phyloP scores from a whole-genome alignment of 2,797 vertebrate genomes.

The Euthynnus affinis region DNA sequence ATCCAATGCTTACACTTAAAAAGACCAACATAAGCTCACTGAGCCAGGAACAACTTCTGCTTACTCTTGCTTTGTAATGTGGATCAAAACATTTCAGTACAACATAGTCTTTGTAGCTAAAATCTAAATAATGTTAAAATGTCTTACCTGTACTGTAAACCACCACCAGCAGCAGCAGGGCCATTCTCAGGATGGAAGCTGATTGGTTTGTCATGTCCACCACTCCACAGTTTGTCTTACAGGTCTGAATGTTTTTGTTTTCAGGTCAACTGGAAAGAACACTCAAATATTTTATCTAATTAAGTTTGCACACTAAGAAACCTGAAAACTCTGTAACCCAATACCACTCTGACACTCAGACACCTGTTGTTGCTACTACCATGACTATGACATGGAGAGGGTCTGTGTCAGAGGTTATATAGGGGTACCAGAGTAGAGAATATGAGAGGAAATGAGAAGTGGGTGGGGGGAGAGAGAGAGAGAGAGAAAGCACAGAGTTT shows the following conservation, averaged over 20 bases:
- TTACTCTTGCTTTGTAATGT: neutral
- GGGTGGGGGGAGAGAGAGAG: slow-evolving; percentile 29
- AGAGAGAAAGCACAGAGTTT: slow-evolving; percentile 33
- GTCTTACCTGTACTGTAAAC: slow-evolving; percentile 74
- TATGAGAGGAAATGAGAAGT: slow-evolving; percentile 56
- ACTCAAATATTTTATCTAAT: neutral
- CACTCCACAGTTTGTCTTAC: neutral
- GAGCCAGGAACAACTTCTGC: neutral
- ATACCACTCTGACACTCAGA: slow-evolving; percentile 7
- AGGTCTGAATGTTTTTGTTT: neutral
- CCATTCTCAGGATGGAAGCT: slow-evolving; percentile 45
- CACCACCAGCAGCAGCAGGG: slow-evolving; percentile 50
- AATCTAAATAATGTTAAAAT: neutral
- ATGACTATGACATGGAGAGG: slow-evolving; percentile 11
- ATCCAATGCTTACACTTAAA: slow-evolving; percentile 18
- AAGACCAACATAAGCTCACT: slow-evolving; percentile 7
- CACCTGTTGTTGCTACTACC: slow-evolving; percentile 25
- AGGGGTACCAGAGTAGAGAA: slow-evolving; percentile 46
- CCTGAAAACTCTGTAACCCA: neutral
- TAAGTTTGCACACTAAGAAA: neutral
- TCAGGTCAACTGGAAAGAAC: neutral
- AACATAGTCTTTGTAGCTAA: neutral
- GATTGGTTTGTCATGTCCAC: slow-evolving; percentile 55
- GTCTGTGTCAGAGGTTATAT: slow-evolving; percentile 75
- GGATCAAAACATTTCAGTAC: neutral